phyloP scores from a whole-genome alignment of 1,140 invertebrate species.

The Monomorium pharaonis region DNA sequence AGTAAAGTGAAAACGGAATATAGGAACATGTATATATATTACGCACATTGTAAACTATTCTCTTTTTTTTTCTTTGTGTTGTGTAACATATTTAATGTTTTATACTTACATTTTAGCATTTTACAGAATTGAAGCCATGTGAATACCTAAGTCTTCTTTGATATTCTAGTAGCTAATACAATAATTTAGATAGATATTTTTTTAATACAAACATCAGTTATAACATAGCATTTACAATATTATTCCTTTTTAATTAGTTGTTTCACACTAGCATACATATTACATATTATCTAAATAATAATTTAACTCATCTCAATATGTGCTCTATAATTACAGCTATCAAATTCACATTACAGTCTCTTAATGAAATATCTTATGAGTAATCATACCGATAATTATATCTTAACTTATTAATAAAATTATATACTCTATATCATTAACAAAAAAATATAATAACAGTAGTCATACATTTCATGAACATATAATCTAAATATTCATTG shows the following conservation, averaged over 20 bases:
- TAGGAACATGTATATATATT: conserved; percentile 14
- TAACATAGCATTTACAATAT: conserved; percentile 45
- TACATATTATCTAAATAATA: conserved; percentile 56
- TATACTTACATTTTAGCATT: conserved; percentile 48
- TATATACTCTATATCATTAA: conserved; percentile 26
- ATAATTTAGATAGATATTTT: conserved; percentile 56
- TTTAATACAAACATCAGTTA: conserved; percentile 60
- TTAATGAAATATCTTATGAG: conserved; percentile 66
- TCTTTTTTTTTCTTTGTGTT: neutral
- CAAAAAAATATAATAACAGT: conserved; percentile 52
- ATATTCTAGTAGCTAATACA: conserved; percentile 43
- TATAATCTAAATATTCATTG: conserved; percentile 74
- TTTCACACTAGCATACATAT: conserved; percentile 28
- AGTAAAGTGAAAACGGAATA: conserved; percentile 26
- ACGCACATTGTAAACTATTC: neutral
- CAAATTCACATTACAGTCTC: conserved; percentile 60
- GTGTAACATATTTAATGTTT: conserved; percentile 23
- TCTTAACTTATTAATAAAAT: conserved; percentile 52
- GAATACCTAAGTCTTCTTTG: conserved; percentile 29
- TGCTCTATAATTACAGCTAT: conserved; percentile 53
- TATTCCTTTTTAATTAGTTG: conserved; percentile 38
- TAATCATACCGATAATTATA: conserved; percentile 51
- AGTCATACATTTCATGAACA: conserved; percentile 65
- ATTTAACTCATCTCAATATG: conserved; percentile 53
- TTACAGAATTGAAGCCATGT: conserved; percentile 42